A percentile compares a stretch with the other conserved stretches of the same genome.
These are phyloP conservation scores for Sebastes hopkinsi DNA, from an alignment of 2,797 vertebrate species.

Conservation along the genomic window DNA sequence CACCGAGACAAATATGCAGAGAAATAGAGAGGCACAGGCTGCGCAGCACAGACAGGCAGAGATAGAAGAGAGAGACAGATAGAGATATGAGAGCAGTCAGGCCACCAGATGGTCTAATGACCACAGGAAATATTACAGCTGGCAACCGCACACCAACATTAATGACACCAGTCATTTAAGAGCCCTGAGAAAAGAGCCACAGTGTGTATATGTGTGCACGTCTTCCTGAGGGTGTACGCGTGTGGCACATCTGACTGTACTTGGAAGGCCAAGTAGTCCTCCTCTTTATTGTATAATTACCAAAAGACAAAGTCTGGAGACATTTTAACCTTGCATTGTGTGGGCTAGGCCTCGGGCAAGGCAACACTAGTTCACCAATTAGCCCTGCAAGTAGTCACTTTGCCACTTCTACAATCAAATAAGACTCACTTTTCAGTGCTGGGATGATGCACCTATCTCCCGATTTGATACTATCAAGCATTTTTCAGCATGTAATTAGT, in stretches of 20 bases:
- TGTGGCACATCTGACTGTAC: constrained; percentile 32
- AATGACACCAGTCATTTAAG: constrained; percentile 76
- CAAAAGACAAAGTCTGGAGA: constrained; percentile 25
- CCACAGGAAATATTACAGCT: constrained; percentile 81
- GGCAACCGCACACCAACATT: constrained; percentile 73
- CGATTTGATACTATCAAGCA: too few species aligned
- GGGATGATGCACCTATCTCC: too few species aligned
- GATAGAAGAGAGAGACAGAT: constrained; percentile 19
- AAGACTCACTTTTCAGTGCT: too few species aligned
- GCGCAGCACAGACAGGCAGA: constrained; percentile 21
- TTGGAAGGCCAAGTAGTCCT: constrained; percentile 47
- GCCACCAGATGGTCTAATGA: constrained; percentile 81
- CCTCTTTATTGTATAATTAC: constrained; percentile 48
- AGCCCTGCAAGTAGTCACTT: too few species aligned
- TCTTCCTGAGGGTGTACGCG: constrained; percentile 6
- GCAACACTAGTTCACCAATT: too few species aligned
- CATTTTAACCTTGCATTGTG: constrained; percentile 10
- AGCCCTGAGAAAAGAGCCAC: constrained; percentile 50
- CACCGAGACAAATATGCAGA: background rate
- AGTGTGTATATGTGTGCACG: constrained; percentile 13
- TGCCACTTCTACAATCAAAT: too few species aligned
- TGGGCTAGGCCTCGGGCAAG: background rate
- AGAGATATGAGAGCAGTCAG: constrained; percentile 56
- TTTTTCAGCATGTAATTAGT: too few species aligned
- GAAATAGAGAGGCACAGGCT: background rate